Percentiles rank a stretch among this genome's conserved stretches.
phyloP scores from a whole-genome alignment of 1,140 invertebrate species.

The Bombus cullumanus region DNA sequence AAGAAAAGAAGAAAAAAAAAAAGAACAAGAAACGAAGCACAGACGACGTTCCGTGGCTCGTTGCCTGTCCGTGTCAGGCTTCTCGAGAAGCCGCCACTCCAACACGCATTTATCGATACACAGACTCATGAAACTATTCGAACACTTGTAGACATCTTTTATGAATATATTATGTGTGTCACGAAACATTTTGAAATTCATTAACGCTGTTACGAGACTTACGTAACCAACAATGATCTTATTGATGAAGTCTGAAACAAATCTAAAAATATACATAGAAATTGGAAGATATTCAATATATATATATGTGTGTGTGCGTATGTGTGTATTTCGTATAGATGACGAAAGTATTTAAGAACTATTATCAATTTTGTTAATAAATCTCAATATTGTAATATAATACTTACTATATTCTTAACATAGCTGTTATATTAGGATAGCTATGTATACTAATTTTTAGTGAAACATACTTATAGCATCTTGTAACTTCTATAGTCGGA shows the following conservation, averaged over 20 bases:
- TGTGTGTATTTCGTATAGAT: no score
- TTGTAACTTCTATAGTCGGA: background rate
- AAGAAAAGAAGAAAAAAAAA: background rate
- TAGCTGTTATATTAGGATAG: no score
- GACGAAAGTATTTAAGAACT: no score
- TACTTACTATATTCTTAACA: no score
- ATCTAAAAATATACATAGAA: background rate
- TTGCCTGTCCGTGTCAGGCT: background rate
- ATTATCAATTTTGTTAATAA: no score
- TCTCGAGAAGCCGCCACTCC: conserved; percentile 14
- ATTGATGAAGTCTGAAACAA: background rate
- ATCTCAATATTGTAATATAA: no score
- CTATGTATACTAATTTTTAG: no score
- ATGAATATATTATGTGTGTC: background rate
- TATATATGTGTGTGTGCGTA: no score
- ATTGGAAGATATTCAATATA: background rate
- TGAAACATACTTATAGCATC: background rate
- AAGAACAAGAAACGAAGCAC: background rate
- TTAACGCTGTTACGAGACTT: background rate
- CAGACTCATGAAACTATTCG: background rate
- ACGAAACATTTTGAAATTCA: background rate
- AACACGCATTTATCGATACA: conserved; percentile 18
- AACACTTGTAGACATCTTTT: background rate
- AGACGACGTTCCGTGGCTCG: background rate
- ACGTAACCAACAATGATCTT: background rate